Evolutionary conservation across 2,888 invertebrate genomes (phyloP).

Genomic region (Andrena haemorrhoa): DNA sequence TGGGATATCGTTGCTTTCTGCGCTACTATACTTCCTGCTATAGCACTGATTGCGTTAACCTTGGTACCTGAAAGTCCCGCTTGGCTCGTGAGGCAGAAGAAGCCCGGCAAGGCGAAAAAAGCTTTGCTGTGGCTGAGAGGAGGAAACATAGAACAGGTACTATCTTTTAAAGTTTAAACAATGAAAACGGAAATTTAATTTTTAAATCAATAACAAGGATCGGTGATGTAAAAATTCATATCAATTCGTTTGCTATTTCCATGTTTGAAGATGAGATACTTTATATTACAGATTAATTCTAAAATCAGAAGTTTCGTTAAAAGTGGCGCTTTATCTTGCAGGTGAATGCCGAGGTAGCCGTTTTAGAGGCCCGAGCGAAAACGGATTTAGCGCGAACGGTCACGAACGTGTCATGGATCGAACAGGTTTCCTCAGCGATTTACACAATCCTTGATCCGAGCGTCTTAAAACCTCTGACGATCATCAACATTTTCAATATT

Average conservation of each 20-base stretch:
- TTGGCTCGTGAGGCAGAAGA: constrained; percentile 89
- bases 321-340: constrained; percentile 34
- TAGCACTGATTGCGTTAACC: constrained; percentile 88
- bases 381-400: constrained; percentile 69
- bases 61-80: constrained; percentile 91
- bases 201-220: too few relatives aligned
- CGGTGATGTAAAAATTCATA: too few relatives aligned
- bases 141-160: constrained; percentile 85
- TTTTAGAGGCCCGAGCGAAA: constrained; percentile 72
- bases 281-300: too few relatives aligned
- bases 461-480: constrained; percentile 90
- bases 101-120: constrained; percentile 86
- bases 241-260: too few relatives aligned
- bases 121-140: constrained; percentile 88
- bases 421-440: constrained; percentile 64
- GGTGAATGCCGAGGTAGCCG: constrained; percentile 75
- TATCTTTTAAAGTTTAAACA: background rate
- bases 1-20: constrained; percentile 91
- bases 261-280: too few relatives aligned
- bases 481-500: constrained; percentile 90
- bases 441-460: constrained; percentile 86
- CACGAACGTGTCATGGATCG: constrained; percentile 59
- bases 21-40: constrained; percentile 87
- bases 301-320: background rate
- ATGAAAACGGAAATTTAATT: background rate